Percentiles rank a stretch among this genome's conserved stretches.
Conservation (phyloP, 2,888 invertebrate genomes). For the Zygaena filipendulae region DNA sequence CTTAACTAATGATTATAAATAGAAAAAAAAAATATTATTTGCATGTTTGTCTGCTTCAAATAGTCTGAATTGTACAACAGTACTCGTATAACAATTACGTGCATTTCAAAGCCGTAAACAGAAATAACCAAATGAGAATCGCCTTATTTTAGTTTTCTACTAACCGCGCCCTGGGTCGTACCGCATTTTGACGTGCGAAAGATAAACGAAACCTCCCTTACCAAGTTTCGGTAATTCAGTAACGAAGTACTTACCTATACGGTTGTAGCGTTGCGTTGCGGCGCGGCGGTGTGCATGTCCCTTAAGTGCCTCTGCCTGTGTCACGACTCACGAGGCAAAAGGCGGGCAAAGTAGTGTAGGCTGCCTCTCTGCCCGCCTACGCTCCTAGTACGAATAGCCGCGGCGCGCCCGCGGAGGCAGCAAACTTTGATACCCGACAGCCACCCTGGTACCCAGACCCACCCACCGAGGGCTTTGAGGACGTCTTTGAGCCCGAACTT, state of each 20-base stretch:
- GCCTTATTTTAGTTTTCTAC: too few relatives aligned
- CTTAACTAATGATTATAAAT: too few relatives aligned
- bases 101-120: too few relatives aligned
- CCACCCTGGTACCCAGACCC: slow-evolving; percentile 37
- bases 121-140: too few relatives aligned
- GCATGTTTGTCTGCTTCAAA: too few relatives aligned
- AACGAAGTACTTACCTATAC: slow-evolving; percentile 4
- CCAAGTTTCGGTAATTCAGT: not conserved
- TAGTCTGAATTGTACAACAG: too few relatives aligned
- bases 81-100: too few relatives aligned
- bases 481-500: slow-evolving; percentile 64
- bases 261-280: slow-evolving; percentile 36
- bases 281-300: slow-evolving; percentile 54
- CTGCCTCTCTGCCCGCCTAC: slow-evolving; percentile 46
- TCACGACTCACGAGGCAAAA: slow-evolving; percentile 58
- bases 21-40: too few relatives aligned
- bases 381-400: slow-evolving; percentile 37
- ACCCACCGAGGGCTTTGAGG: slow-evolving; percentile 59
- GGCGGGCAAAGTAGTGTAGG: slow-evolving; percentile 59
- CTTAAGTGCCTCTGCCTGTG: slow-evolving; percentile 64
- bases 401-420: slow-evolving; percentile 53
- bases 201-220: not conserved
- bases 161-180: too few relatives aligned
- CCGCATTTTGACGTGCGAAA: too few relatives aligned
- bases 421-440: slow-evolving; percentile 56